These are phyloP conservation scores for Pentamera pediparva DNA, from an alignment of 53 echinoderm and acorn worm genomes.

Conservation along the genomic window DNA sequence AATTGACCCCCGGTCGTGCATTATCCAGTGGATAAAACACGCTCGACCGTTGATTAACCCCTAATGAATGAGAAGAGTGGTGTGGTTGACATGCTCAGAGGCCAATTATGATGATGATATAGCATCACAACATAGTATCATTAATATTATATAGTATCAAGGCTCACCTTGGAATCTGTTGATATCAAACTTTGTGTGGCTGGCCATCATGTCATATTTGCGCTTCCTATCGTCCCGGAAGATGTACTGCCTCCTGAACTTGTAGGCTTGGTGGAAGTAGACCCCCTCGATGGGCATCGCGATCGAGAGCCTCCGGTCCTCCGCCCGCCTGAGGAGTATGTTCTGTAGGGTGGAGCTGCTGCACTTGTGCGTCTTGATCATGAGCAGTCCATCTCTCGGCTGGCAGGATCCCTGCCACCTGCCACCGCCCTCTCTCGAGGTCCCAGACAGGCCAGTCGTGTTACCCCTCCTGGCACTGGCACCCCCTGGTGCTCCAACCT, in stretches of 20 bases:
- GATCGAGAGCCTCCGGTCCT: conserved; percentile 64
- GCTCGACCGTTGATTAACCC: no score
- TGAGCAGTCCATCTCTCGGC: conserved; percentile 66
- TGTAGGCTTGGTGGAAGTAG: conserved; percentile 61
- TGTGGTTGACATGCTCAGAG: no score
- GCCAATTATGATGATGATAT: no score
- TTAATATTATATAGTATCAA: no score
- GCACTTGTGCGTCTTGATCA: conserved; percentile 95
- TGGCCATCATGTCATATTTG: conserved; percentile 79
- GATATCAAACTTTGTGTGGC: conserved; percentile 41
- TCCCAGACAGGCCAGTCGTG: no score
- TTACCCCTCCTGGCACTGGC: neutral
- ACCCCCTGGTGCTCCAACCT: no score
- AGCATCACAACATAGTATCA: no score
- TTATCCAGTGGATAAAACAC: no score
- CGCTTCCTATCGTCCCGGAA: conserved; percentile 37
- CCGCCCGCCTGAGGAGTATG: conserved; percentile 81
- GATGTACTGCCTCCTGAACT: conserved; percentile 45
- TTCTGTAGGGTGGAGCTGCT: conserved; percentile 96
- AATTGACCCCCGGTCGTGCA: no score
- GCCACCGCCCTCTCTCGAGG: neutral
- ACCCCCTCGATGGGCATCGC: conserved; percentile 55
- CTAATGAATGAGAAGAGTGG: no score
- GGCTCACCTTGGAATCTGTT: conserved; percentile 13
- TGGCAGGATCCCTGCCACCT: conserved; percentile 1